phyloP scores from a whole-genome alignment of 2,113 vertebrate genomes.

The Coryphaenoides rupestris region DNA sequence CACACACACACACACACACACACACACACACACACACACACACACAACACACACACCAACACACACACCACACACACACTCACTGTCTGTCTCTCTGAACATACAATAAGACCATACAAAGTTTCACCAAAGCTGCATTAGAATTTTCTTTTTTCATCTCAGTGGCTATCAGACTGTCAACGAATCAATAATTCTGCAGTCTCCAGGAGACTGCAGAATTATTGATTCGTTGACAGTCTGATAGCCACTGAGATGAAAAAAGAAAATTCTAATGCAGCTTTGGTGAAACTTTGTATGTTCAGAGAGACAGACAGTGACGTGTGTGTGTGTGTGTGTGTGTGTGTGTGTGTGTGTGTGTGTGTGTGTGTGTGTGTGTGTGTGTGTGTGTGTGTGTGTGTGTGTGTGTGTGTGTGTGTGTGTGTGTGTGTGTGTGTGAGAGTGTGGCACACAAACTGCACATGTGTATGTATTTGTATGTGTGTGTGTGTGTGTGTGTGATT shows the following conservation, averaged over 20 bases:
- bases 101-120: slow-evolving; percentile 1
- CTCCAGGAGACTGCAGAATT: slow-evolving; percentile 37
- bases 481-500: neutral
- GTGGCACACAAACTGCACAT: neutral
- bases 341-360: slow-evolving; percentile 13
- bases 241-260: slow-evolving; percentile 30
- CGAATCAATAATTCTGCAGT: slow-evolving; percentile 56
- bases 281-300: neutral
- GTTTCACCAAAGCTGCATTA: slow-evolving; percentile 9
- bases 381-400: slow-evolving; percentile 6
- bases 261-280: slow-evolving; percentile 21
- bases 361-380: slow-evolving; percentile 7
- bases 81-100: too few relatives aligned
- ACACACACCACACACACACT: too few relatives aligned
- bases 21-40: slow-evolving; percentile 6
- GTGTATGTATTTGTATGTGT: neutral
- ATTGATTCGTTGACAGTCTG: slow-evolving; percentile 46
- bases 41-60: too few relatives aligned
- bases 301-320: too few relatives aligned
- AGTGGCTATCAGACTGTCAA: slow-evolving; percentile 21
- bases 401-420: slow-evolving; percentile 13
- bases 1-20: neutral
- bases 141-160: slow-evolving; percentile 32
- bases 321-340: slow-evolving; percentile 6
- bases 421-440: slow-evolving; percentile 1